Evolutionary conservation across 2,888 invertebrate genomes (phyloP).

Genomic region (Thymelicus sylvestris): DNA sequence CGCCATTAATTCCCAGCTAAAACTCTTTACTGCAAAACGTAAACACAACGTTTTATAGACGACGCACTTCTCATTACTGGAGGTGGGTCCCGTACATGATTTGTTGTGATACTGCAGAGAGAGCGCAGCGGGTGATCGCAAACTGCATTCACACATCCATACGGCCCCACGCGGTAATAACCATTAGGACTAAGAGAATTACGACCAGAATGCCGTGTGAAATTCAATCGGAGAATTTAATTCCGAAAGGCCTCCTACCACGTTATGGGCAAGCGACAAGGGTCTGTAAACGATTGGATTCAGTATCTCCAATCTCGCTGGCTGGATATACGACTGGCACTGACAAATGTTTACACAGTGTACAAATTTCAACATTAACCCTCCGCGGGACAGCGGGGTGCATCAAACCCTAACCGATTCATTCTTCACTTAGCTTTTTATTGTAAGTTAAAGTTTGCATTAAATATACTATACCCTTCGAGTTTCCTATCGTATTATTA

Average conservation of each 20-base stretch:
- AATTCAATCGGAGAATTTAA: slow-evolving; percentile 63
- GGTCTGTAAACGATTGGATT: slow-evolving; percentile 81
- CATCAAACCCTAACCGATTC: slow-evolving; percentile 42
- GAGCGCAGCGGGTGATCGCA: slow-evolving; percentile 80
- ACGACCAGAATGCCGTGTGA: slow-evolving; percentile 55
- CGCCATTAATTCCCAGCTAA: slow-evolving; percentile 33
- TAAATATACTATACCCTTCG: slow-evolving; percentile 15
- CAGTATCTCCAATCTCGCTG: slow-evolving; percentile 75
- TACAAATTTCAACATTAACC: slow-evolving; percentile 76
- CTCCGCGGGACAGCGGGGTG: slow-evolving; percentile 47
- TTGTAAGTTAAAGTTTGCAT: slow-evolving; percentile 37
- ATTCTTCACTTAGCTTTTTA: slow-evolving; percentile 46
- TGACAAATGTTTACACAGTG: slow-evolving; percentile 78
- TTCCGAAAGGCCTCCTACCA: slow-evolving; percentile 80
- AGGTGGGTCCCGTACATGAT: slow-evolving; percentile 81
- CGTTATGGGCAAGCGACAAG: slow-evolving; percentile 80
- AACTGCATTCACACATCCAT: slow-evolving; percentile 72
- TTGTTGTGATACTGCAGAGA: slow-evolving; percentile 82
- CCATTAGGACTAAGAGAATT: slow-evolving; percentile 52
- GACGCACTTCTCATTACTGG: slow-evolving; percentile 78
- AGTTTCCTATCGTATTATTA: background rate
- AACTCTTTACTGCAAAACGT: slow-evolving; percentile 52
- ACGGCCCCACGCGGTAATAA: slow-evolving; percentile 51
- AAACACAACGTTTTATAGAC: slow-evolving; percentile 66
- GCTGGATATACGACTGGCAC: slow-evolving; percentile 68